These are phyloP conservation scores for Gonocerus acuteangulatus DNA, from an alignment of 2,888 invertebrate genomes.

Conservation along the genomic window DNA sequence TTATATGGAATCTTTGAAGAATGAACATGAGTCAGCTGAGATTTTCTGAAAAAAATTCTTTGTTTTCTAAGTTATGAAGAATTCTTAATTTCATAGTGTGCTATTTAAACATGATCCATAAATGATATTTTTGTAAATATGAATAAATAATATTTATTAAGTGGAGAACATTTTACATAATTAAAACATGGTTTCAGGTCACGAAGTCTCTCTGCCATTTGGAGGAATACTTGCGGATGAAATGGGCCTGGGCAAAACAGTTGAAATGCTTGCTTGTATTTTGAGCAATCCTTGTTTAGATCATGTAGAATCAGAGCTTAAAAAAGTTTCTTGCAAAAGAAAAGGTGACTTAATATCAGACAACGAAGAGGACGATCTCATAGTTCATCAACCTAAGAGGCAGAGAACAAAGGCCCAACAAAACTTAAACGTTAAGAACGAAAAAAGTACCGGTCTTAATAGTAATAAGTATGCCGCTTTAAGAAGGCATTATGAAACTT, in stretches of 20 bases:
- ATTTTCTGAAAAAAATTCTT: too few relatives aligned
- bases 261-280: conserved; percentile 62
- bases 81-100: not conserved
- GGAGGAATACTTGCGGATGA: conserved; percentile 73
- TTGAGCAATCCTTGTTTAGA: conserved; percentile 47
- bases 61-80: not conserved
- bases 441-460: conserved; percentile 16
- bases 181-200: conserved; percentile 24
- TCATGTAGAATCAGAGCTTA: not conserved
- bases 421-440: not conserved
- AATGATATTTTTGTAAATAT: not conserved
- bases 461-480: conserved; percentile 25
- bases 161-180: too few relatives aligned
- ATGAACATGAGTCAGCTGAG: too few relatives aligned
- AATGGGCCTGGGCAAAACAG: conserved; percentile 76
- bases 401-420: conserved; percentile 1
- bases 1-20: too few relatives aligned
- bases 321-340: not conserved
- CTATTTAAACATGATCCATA: not conserved
- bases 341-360: not conserved
- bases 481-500: conserved; percentile 14
- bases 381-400: not conserved
- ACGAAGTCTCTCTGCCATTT: conserved; percentile 42
- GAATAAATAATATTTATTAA: not conserved
- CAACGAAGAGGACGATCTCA: conserved; percentile 6